Evolutionary conservation across 2,888 invertebrate genomes (phyloP), one percentile per base, ranked within the genome.

Genomic region (Ormyrus labotus): DNA sequence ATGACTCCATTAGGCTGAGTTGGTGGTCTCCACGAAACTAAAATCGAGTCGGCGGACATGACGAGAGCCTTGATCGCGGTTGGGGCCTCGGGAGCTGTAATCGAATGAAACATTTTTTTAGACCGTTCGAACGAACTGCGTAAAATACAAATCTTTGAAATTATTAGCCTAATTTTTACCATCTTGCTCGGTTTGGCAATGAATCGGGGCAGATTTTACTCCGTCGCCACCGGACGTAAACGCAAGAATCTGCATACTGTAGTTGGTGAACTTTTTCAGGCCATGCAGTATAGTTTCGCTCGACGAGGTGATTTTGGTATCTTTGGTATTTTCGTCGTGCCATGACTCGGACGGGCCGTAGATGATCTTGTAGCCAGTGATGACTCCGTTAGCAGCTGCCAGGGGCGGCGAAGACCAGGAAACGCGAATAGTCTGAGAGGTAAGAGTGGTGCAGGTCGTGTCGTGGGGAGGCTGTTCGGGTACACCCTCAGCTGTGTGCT

Each of bases 151-250:
- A 34, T 8, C 9, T 45, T 45, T 50, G 19, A 10, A 19, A 64
- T n/a, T 51, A 11, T 8, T n/a, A 0, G 47, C 53, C 19, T 7
- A 19, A 67, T 0, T 61, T 90, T 91, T 91, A 97, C 98, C 96
- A 91, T 98, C 98, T 92, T 98, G 98, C 92, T 97, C 97, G 70
- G 98, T 98, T 92, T 96, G 96, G 90, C 98, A 97, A 91, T 97
- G 97, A 85, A 98, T 96, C 7, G 96, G 95, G 19, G 93, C 93
- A 85, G 96, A 95, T 85, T 97, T 94, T 65, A 97, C 97, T 82
- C 98, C 98, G 90, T 98, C 98, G 10, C 99, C 99, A 83, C 97
- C 98, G 78, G 97, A 96, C 7, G 98, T 98, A 87, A 96, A 98
- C 45, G 98, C 98, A 86, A 98, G 92, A 53, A 99, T 97, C 93